These are phyloP conservation scores for Acleris holmiana DNA, from an alignment of 2,888 invertebrate species.

Conservation along the genomic window DNA sequence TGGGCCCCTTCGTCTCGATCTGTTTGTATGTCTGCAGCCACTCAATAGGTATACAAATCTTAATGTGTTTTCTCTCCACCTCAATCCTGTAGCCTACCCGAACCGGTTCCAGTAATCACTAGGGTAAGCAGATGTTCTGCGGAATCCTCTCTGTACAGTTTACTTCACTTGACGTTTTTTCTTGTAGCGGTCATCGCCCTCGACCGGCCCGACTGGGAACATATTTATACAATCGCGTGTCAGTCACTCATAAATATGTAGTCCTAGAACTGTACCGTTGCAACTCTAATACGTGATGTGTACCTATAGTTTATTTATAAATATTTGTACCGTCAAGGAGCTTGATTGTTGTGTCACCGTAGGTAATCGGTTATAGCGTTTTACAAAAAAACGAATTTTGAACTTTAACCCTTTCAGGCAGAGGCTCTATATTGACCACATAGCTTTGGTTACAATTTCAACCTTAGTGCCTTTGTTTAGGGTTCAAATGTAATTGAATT, in stretches of 20 bases:
- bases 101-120: background rate
- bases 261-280: conserved; percentile 27
- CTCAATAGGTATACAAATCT: too few relatives aligned
- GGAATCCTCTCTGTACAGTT: conserved; percentile 5
- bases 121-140: conserved; percentile 1
- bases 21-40: too few relatives aligned
- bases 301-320: background rate
- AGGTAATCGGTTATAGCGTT: too few relatives aligned
- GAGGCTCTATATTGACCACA: too few relatives aligned
- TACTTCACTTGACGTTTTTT: conserved; percentile 21
- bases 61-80: too few relatives aligned
- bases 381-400: too few relatives aligned
- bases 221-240: conserved; percentile 32
- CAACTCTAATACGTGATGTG: conserved; percentile 17
- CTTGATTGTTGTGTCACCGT: background rate
- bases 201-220: conserved; percentile 18
- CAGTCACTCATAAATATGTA: conserved; percentile 22
- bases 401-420: too few relatives aligned
- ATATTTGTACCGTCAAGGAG: background rate
- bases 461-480: too few relatives aligned
- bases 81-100: too few relatives aligned
- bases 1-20: too few relatives aligned
- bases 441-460: too few relatives aligned
- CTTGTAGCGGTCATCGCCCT: conserved; percentile 19
- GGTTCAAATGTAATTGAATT: too few relatives aligned